Evolutionary conservation across 2,797 vertebrate species (phyloP).

Genomic region (Lepidocolaptes lacrymiger): DNA sequence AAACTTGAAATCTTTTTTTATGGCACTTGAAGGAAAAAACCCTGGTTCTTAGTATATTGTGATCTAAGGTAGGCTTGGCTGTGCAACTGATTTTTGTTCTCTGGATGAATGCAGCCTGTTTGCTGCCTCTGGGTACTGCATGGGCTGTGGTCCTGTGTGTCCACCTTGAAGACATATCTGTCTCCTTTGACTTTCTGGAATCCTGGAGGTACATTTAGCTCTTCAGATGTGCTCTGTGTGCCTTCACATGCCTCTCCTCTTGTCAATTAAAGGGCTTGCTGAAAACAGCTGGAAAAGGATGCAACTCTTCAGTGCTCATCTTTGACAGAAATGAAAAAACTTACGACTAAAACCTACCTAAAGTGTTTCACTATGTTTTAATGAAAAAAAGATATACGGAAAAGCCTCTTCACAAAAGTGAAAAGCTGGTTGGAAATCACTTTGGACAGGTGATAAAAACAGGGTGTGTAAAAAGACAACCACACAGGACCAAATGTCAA

Average conservation of each 20-base stretch:
- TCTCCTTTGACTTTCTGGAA: not conserved
- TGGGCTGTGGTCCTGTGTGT: not conserved
- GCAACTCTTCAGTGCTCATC: not conserved
- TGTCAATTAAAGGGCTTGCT: not conserved
- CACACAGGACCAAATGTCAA: not conserved
- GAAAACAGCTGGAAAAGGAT: not conserved
- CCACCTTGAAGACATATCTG: not conserved
- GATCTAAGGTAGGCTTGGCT: not conserved
- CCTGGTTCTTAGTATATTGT: not conserved
- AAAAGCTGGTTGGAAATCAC: not conserved
- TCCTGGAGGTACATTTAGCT: not conserved
- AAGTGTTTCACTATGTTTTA: not conserved
- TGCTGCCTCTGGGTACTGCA: not conserved
- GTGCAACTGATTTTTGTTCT: not conserved
- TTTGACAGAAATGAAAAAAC: not conserved
- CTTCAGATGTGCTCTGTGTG: not conserved
- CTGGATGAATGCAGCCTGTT: not conserved
- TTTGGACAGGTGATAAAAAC: not conserved
- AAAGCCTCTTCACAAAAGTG: not conserved
- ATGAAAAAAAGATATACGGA: not conserved
- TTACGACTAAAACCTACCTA: not conserved
- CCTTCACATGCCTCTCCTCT: not conserved
- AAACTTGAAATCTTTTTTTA: not conserved
- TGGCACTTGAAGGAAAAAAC: not conserved
- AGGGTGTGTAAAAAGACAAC: not conserved